These are phyloP conservation scores for Leucopsar rothschildi DNA, from an alignment of 2,113 vertebrate genomes.

Conservation along the genomic window DNA sequence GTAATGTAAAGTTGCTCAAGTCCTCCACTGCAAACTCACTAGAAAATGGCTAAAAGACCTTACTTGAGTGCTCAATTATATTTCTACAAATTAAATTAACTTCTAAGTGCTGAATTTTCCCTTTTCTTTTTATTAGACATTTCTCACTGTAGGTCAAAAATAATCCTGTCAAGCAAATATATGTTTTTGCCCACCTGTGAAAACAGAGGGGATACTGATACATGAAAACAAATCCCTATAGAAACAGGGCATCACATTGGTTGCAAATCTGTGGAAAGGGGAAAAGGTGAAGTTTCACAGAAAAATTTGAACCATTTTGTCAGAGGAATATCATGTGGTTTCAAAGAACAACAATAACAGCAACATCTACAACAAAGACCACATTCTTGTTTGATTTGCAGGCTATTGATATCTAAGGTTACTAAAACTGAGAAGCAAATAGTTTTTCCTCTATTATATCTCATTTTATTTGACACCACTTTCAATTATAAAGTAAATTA, in stretches of 20 bases:
- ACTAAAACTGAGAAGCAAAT: background rate
- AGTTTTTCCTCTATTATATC: background rate
- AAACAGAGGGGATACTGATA: slow-evolving; percentile 25
- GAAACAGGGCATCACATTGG: background rate
- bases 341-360: slow-evolving; percentile 1
- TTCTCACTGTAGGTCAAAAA: slow-evolving; percentile 6
- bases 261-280: background rate
- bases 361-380: background rate
- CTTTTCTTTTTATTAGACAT: background rate
- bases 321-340: background rate
- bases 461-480: background rate
- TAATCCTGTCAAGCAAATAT: background rate
- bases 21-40: background rate
- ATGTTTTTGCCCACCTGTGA: slow-evolving; percentile 12
- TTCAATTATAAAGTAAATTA: background rate
- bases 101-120: background rate
- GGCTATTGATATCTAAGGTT: background rate
- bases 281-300: background rate
- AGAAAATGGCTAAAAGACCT: background rate
- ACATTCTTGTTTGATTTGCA: background rate
- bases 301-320: background rate
- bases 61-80: background rate
- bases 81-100: slow-evolving; percentile 28
- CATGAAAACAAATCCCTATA: slow-evolving; percentile 2
- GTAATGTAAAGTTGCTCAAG: background rate